Evolutionary conservation across 92 coral and sea anemone species (phyloP).

Genomic region (Epizoanthus fatuus): DNA sequence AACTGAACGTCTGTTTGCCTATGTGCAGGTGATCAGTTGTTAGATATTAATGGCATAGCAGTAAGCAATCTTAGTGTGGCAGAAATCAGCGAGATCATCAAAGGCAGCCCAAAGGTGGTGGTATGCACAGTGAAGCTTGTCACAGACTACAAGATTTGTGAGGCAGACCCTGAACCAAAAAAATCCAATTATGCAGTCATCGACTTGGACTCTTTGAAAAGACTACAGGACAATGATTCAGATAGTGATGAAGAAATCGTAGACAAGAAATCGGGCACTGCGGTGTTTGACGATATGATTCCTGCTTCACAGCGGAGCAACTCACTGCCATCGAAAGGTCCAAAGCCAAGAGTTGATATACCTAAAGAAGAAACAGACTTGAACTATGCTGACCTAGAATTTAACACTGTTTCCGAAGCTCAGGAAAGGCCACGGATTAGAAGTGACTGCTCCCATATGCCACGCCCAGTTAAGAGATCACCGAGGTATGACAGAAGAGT

Average conservation of each 20-base stretch:
- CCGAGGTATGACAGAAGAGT: not conserved
- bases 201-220: slow-evolving; percentile 82
- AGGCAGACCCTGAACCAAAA: slow-evolving; percentile 63
- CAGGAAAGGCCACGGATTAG: not conserved
- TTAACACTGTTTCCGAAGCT: not conserved
- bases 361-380: not conserved
- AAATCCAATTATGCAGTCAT: slow-evolving; percentile 91
- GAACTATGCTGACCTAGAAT: slow-evolving; percentile 21
- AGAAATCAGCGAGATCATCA: slow-evolving; percentile 92
- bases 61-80: slow-evolving; percentile 83
- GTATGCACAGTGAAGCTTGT: slow-evolving; percentile 95
- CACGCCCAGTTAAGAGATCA: slow-evolving; percentile 10
- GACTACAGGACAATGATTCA: slow-evolving; percentile 45
- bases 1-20: not conserved
- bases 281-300: not conserved
- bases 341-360: not conserved
- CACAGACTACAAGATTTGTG: slow-evolving; percentile 85
- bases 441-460: not conserved
- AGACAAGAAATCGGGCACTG: not conserved
- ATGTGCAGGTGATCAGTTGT: slow-evolving; percentile 87
- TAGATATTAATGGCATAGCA: slow-evolving; percentile 94
- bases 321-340: slow-evolving; percentile 17
- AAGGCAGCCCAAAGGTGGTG: slow-evolving; percentile 83
- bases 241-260: slow-evolving; percentile 48
- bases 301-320: not conserved